Evolutionary conservation across 2,888 invertebrate genomes (phyloP).

Genomic region (Trachelus stipa): DNA sequence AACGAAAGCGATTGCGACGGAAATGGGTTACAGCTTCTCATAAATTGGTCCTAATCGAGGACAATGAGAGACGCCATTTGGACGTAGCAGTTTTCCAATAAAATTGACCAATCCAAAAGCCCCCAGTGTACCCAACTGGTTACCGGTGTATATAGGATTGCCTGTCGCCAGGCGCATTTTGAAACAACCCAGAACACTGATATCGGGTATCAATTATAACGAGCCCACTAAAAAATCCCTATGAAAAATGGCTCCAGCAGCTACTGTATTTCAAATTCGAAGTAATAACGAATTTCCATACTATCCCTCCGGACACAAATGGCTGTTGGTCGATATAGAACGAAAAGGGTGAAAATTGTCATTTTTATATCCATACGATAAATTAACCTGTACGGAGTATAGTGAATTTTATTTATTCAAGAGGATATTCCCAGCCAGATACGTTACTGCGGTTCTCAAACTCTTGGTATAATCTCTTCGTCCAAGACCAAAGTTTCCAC

Average conservation of each 20-base stretch:
- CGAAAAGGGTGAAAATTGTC: background rate
- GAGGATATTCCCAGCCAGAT: background rate
- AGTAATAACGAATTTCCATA: background rate
- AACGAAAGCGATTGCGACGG: conserved; percentile 47
- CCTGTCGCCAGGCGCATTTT: background rate
- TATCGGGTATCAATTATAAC: background rate
- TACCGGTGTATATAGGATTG: background rate
- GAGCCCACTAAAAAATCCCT: background rate
- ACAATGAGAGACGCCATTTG: background rate
- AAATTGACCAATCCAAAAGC: background rate
- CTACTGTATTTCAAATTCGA: background rate
- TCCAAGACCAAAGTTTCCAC: background rate
- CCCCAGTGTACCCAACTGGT: background rate
- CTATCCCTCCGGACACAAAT: background rate
- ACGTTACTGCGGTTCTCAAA: background rate
- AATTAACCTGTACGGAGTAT: background rate
- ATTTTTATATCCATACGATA: background rate
- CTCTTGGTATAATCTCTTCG: background rate
- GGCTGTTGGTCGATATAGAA: background rate
- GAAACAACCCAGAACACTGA: background rate
- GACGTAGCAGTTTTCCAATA: background rate
- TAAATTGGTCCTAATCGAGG: background rate
- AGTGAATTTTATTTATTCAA: background rate
- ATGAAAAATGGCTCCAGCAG: background rate
- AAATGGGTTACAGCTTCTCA: conserved; percentile 30